These are phyloP conservation scores for Cephus sareptanus DNA, from an alignment of 2,888 invertebrate genomes.

Conservation along the genomic window DNA sequence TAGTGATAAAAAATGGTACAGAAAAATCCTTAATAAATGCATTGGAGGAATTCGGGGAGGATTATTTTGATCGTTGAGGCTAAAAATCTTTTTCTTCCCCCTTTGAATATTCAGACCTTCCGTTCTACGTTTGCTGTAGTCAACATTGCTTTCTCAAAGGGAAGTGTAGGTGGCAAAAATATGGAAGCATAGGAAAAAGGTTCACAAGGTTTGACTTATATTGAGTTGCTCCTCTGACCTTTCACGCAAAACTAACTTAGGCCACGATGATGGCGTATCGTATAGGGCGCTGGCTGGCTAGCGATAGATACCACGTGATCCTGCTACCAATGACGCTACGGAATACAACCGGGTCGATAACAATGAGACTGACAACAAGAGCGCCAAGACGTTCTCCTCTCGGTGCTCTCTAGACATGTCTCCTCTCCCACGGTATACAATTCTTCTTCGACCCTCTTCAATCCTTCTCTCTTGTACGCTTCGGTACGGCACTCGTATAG, in stretches of 20 bases:
- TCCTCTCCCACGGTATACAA: not conserved
- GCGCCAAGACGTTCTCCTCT: slow-evolving; percentile 4
- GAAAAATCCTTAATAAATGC: not conserved
- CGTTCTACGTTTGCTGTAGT: not conserved
- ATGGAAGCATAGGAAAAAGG: not conserved
- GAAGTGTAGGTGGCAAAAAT: not conserved
- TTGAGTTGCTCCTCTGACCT: slow-evolving; percentile 22
- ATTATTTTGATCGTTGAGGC: not conserved
- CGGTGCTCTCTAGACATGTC: not conserved
- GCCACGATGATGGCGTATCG: slow-evolving; percentile 34
- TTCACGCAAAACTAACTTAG: slow-evolving; percentile 26
- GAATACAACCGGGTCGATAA: slow-evolving; percentile 39
- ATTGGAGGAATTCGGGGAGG: not conserved
- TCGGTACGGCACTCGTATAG: not conserved
- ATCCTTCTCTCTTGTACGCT: not conserved
- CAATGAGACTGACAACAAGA: slow-evolving; percentile 39
- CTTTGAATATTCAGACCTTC: not conserved
- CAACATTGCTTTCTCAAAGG: not conserved
- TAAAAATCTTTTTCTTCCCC: not conserved
- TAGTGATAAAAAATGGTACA: not conserved
- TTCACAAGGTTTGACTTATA: not conserved
- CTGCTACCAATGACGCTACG: slow-evolving; percentile 37
- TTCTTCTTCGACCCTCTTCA: not conserved
- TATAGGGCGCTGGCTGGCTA: slow-evolving; percentile 17
- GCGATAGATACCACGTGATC: slow-evolving; percentile 39